A percentile compares a stretch with the other conserved stretches of the same genome.
These are phyloP conservation scores for Todiramphus chloris DNA, from an alignment of 2,113 vertebrate species.

Conservation along the genomic window DNA sequence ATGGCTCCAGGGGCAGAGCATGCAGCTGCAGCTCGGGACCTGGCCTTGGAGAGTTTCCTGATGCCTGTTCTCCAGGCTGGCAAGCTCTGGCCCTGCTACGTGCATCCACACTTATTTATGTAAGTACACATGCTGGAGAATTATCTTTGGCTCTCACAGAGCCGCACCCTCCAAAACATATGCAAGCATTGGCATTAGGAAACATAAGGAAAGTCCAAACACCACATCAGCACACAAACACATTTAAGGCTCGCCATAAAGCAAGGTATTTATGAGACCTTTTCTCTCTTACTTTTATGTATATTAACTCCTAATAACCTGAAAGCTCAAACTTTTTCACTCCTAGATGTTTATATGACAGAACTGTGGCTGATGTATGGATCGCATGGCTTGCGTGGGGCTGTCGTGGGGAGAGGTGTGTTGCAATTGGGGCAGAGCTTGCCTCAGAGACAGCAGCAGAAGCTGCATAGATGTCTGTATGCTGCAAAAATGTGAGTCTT, in stretches of 20 bases:
- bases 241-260: neutral
- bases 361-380: neutral
- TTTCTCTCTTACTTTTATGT: neutral
- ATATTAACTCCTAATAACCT: neutral
- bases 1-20: neutral
- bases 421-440: neutral
- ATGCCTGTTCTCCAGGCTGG: neutral
- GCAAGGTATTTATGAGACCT: neutral
- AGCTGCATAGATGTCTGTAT: neutral
- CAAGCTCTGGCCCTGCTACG: constrained; percentile 17
- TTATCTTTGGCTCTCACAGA: constrained; percentile 45
- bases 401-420: neutral
- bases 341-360: neutral
- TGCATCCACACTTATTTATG: constrained; percentile 28
- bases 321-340: neutral
- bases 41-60: neutral
- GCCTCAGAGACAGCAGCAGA: neutral
- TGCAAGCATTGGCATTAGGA: neutral
- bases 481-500: neutral
- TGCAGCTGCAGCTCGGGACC: neutral
- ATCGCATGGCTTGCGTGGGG: neutral
- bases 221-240: constrained; percentile 15
- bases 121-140: constrained; percentile 5
- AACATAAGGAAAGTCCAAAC: neutral
- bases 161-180: constrained; percentile 25